phyloP scores from a whole-genome alignment of 2,888 invertebrate species.

The Meiosimyza platycephala region DNA sequence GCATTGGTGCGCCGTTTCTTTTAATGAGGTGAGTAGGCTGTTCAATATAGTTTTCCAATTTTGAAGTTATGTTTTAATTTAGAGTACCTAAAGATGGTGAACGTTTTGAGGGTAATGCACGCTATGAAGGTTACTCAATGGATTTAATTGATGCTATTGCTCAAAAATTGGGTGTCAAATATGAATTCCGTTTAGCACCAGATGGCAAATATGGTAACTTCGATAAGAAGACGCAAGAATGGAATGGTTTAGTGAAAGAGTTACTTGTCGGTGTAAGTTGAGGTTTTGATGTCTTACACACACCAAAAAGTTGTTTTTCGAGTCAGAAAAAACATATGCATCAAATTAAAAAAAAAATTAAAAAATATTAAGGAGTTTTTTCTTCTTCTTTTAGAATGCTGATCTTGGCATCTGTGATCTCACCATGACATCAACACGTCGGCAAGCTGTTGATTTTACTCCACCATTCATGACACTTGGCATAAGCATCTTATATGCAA shows the following conservation, averaged over 20 bases:
- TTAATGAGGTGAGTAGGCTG: slow-evolving; percentile 65
- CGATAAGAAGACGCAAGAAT: slow-evolving; percentile 76
- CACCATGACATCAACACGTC: slow-evolving; percentile 92
- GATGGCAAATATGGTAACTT: slow-evolving; percentile 79
- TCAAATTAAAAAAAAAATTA: too few relatives aligned
- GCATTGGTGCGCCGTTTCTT: slow-evolving; percentile 80
- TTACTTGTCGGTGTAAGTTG: slow-evolving; percentile 79
- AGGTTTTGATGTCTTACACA: too few relatives aligned
- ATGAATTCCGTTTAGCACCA: slow-evolving; percentile 77
- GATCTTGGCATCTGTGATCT: slow-evolving; percentile 96
- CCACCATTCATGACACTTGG: slow-evolving; percentile 98
- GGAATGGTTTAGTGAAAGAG: slow-evolving; percentile 83
- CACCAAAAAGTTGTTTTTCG: too few relatives aligned
- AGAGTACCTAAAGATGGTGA: slow-evolving; percentile 71
- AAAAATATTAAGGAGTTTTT: background rate
- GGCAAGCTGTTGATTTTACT: slow-evolving; percentile 91
- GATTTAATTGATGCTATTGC: slow-evolving; percentile 90
- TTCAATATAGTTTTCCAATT: background rate
- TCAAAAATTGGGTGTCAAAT: slow-evolving; percentile 75
- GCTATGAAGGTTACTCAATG: slow-evolving; percentile 90
- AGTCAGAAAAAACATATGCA: too few relatives aligned
- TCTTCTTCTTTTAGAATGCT: slow-evolving; percentile 76
- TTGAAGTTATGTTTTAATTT: background rate
- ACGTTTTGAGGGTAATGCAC: slow-evolving; percentile 76
- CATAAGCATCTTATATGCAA: slow-evolving; percentile 89